These are phyloP conservation scores for Melinaea marsaeus DNA, from an alignment of 2,888 invertebrate genomes.

Conservation along the genomic window DNA sequence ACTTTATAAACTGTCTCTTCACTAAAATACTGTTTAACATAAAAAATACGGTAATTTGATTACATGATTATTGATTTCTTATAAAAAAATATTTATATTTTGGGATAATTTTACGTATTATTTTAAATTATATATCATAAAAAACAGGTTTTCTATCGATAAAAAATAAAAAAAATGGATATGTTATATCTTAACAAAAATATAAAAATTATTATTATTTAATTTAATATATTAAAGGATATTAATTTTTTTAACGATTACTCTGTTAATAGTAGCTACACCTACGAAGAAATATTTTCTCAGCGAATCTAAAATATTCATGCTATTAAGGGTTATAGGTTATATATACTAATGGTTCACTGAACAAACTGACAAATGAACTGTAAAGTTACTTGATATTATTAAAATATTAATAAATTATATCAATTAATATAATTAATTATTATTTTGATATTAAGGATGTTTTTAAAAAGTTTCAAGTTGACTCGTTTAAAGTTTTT, in stretches of 20 bases:
- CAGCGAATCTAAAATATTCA: conserved; percentile 5
- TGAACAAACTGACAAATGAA: conserved; percentile 26
- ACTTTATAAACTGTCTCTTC: background rate
- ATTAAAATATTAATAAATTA: conserved; percentile 4
- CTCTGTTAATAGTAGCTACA: background rate
- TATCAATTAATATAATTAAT: background rate
- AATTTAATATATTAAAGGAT: no score
- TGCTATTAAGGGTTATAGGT: conserved; percentile 23
- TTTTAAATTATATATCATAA: background rate
- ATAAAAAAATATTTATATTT: background rate
- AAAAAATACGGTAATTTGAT: background rate
- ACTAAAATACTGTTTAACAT: no score
- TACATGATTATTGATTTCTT: background rate
- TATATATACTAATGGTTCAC: conserved; percentile 31
- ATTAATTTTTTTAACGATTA: background rate
- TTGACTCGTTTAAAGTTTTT: no score
- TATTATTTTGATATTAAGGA: no score
- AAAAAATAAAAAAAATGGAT: no score
- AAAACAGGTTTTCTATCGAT: background rate
- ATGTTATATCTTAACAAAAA: no score
- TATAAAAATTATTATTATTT: no score
- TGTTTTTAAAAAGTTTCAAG: no score
- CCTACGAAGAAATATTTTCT: conserved; percentile 1
- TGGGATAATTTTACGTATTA: background rate
- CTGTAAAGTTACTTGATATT: conserved; percentile 23